Conservation (phyloP, 2,113 vertebrate species). For the Acrocephalus arundinaceus region DNA sequence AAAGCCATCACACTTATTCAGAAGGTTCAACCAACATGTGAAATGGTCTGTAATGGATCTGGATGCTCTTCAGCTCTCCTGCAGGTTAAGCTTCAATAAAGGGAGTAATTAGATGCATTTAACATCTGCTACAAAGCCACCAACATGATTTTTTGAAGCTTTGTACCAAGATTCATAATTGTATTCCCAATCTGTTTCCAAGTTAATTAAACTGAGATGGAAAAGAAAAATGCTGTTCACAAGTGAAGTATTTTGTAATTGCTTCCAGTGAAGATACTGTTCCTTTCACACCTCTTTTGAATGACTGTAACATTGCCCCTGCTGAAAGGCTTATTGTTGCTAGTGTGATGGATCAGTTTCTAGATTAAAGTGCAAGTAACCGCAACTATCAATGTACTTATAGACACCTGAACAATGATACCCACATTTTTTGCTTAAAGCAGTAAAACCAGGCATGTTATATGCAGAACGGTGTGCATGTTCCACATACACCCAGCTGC, state of each 20-base stretch:
- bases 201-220: conserved; percentile 19
- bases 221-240: conserved; percentile 22
- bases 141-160: neutral
- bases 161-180: neutral
- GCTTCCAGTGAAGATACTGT: neutral
- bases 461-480: neutral
- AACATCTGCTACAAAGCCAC: conserved; percentile 50
- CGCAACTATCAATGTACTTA: neutral
- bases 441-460: neutral
- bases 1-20: neutral
- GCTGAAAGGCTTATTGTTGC: neutral
- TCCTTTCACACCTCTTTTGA: neutral
- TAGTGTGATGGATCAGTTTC: neutral
- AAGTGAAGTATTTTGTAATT: neutral
- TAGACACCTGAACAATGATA: neutral
- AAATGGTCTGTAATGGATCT: neutral
- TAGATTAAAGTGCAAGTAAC: neutral
- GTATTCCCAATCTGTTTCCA: neutral
- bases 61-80: conserved; percentile 21
- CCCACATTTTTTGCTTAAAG: neutral
- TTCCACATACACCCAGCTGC: neutral
- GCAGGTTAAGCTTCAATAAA: conserved; percentile 38
- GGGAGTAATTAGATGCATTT: conserved; percentile 1
- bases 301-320: neutral
- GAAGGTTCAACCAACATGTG: neutral